These are phyloP conservation scores for Zaprionus ghesquierei DNA, from an alignment of 1,140 invertebrate species.

Conservation along the genomic window DNA sequence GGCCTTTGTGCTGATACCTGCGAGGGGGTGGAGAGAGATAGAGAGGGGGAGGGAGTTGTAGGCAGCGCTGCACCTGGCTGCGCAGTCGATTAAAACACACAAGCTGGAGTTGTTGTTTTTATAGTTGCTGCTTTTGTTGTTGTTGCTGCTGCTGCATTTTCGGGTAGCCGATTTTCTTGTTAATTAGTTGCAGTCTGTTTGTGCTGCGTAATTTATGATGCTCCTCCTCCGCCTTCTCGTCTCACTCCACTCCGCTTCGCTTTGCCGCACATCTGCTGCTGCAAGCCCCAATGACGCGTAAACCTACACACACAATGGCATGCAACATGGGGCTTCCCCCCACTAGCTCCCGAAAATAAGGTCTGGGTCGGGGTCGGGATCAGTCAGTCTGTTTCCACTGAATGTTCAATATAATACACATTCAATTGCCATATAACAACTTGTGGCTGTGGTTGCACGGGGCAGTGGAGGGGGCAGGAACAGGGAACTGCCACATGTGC, in stretches of 20 bases:
- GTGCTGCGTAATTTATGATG: slow-evolving; percentile 67
- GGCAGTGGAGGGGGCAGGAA: not conserved
- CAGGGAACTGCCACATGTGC: slow-evolving; percentile 40
- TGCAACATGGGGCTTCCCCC: slow-evolving; percentile 26
- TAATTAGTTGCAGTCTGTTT: slow-evolving; percentile 79
- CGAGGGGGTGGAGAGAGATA: not conserved
- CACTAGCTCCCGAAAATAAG: slow-evolving; percentile 14
- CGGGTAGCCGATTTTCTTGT: slow-evolving; percentile 57
- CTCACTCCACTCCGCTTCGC: not conserved
- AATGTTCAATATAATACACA: slow-evolving; percentile 68
- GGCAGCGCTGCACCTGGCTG: not conserved
- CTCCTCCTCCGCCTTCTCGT: slow-evolving; percentile 15
- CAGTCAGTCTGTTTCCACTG: slow-evolving; percentile 17
- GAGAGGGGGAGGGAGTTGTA: not conserved
- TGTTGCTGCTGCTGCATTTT: slow-evolving; percentile 28
- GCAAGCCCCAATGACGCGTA: slow-evolving; percentile 25
- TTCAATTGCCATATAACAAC: slow-evolving; percentile 71
- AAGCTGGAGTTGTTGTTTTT: not conserved
- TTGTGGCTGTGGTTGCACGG: slow-evolving; percentile 42
- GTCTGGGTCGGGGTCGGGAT: slow-evolving; percentile 22
- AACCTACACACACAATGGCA: slow-evolving; percentile 40
- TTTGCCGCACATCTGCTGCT: not conserved
- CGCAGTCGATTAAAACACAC: not conserved
- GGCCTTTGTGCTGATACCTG: not conserved
- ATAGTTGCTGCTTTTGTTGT: not conserved